phyloP scores from a whole-genome alignment of 2,797 vertebrate species.

The Onychomys leucogaster region DNA sequence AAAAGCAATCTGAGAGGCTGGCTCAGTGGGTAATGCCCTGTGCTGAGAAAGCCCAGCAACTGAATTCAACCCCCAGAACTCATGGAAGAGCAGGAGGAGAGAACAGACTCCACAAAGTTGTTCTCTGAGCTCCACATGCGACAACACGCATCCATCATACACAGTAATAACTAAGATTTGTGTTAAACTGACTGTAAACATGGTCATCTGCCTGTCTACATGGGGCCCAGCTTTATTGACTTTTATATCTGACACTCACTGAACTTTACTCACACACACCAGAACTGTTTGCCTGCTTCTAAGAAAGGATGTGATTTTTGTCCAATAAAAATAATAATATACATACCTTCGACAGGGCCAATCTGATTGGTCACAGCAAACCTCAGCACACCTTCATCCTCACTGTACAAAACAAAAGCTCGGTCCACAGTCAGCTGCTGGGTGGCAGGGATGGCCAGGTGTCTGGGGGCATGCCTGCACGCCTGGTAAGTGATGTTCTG shows the following conservation, averaged over 20 bases:
- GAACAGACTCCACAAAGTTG: background rate
- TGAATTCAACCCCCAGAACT: background rate
- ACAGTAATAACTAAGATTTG: background rate
- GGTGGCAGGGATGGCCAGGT: slow-evolving; percentile 69
- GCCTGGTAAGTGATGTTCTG: slow-evolving; percentile 94
- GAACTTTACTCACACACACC: background rate
- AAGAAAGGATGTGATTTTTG: background rate
- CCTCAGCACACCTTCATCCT: slow-evolving; percentile 93
- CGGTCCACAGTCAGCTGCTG: slow-evolving; percentile 92
- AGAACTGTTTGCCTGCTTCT: background rate
- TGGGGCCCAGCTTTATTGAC: background rate
- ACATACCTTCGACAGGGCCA: slow-evolving; percentile 90
- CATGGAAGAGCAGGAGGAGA: background rate
- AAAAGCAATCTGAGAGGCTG: background rate
- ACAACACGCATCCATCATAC: background rate
- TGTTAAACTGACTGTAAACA: background rate
- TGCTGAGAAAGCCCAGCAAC: background rate
- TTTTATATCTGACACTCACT: background rate
- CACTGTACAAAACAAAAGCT: slow-evolving; percentile 93
- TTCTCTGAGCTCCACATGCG: background rate
- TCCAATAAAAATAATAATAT: background rate
- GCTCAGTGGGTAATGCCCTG: background rate
- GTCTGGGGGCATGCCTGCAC: slow-evolving; percentile 88
- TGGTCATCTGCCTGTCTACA: background rate
- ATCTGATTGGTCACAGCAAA: slow-evolving; percentile 95